Evolutionary conservation across 1,140 invertebrate species (phyloP).

Genomic region (Pseudoatta argentina): DNA sequence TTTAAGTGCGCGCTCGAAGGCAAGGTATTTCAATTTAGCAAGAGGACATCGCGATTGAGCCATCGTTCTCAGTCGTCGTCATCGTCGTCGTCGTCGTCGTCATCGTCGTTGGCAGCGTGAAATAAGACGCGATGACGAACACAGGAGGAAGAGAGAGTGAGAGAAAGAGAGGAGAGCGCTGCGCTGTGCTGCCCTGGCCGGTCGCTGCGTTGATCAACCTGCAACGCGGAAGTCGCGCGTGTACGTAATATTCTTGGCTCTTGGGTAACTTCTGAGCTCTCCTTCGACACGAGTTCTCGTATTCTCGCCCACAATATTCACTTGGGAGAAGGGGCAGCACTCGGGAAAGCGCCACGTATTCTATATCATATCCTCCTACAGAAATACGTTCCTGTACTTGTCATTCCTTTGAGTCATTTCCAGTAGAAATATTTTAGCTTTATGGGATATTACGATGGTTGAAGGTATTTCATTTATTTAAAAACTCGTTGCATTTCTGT

Average conservation of each 20-base stretch:
- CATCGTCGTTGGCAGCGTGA: conserved; percentile 8
- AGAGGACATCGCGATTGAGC: conserved; percentile 80
- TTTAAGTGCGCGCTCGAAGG: conserved; percentile 63
- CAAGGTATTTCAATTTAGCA: conserved; percentile 80
- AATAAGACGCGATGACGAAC: conserved; percentile 71
- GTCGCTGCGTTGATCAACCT: conserved; percentile 76
- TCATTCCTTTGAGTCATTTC: not conserved
- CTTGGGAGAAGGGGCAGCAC: conserved; percentile 37
- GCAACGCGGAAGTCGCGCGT: conserved; percentile 81
- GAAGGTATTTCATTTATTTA: not conserved
- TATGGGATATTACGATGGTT: not conserved
- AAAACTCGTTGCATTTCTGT: not conserved
- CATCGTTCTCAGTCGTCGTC: conserved; percentile 72
- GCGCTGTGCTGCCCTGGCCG: not conserved
- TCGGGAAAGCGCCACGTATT: conserved; percentile 40
- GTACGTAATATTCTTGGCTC: conserved; percentile 78
- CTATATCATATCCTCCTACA: not conserved
- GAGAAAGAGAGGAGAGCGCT: conserved; percentile 27
- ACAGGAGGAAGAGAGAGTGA: conserved; percentile 50
- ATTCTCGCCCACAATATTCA: conserved; percentile 52
- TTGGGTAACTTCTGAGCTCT: conserved; percentile 76
- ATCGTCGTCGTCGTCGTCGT: not conserved
- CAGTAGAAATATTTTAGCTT: not conserved
- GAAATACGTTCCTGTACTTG: not conserved
- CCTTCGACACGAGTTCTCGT: conserved; percentile 49